Percentiles rank a stretch among this genome's conserved stretches.
Evolutionary conservation across 2,113 vertebrate species (phyloP).

Genomic region (Astatotilapia flaviijosephi): DNA sequence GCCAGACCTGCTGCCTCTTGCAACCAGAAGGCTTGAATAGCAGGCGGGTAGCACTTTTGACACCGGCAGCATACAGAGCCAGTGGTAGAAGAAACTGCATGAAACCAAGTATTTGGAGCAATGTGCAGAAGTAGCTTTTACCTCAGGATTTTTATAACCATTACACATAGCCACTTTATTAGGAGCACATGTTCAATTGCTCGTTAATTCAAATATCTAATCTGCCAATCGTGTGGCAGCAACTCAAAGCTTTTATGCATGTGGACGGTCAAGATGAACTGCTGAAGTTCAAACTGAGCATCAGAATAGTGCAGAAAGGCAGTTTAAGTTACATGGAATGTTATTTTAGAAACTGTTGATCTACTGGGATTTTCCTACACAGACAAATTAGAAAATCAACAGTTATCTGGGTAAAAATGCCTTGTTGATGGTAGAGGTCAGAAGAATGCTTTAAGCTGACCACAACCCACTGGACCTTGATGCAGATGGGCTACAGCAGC

Average conservation of each 20-base stretch:
- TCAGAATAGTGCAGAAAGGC: neutral
- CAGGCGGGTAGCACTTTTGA: neutral
- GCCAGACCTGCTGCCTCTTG: neutral
- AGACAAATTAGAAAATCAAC: neutral
- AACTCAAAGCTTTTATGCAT: neutral
- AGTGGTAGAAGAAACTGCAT: neutral
- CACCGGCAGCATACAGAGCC: neutral
- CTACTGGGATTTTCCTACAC: accelerated
- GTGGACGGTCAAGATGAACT: neutral
- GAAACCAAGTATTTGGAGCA: neutral
- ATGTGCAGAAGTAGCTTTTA: neutral
- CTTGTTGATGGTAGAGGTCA: neutral
- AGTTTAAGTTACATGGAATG: accelerated
- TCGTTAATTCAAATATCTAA: neutral
- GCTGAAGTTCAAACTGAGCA: neutral
- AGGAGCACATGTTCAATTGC: neutral
- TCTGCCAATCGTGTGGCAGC: neutral
- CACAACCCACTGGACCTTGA: neutral
- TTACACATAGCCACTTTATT: neutral
- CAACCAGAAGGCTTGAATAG: neutral
- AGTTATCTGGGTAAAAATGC: neutral
- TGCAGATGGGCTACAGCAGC: neutral
- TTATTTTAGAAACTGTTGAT: neutral
- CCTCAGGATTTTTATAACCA: neutral
- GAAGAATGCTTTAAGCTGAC: neutral